Conservation (phyloP, 1,140 invertebrate species). For the Monochamus saltuarius region DNA sequence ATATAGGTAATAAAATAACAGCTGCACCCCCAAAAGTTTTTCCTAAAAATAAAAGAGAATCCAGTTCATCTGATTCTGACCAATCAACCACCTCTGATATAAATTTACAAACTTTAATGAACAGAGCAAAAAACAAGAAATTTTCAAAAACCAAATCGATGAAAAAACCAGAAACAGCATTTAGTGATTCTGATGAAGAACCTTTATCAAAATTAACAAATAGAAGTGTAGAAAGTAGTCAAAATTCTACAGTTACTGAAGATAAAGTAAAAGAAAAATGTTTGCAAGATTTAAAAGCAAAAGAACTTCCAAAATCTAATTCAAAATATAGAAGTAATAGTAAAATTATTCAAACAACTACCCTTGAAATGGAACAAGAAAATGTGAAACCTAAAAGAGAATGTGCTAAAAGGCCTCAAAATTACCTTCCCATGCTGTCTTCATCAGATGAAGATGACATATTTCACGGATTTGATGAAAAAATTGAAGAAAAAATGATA, state of each 20-base stretch:
- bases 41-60: slow-evolving; percentile 16
- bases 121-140: slow-evolving; percentile 33
- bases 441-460: slow-evolving; percentile 56
- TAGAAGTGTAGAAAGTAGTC: slow-evolving; percentile 20
- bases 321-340: neutral
- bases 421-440: slow-evolving; percentile 49
- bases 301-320: slow-evolving; percentile 8
- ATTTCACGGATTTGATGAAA: slow-evolving; percentile 54
- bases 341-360: slow-evolving; percentile 6
- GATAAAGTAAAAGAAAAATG: slow-evolving; percentile 17
- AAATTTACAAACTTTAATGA: slow-evolving; percentile 28
- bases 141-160: slow-evolving; percentile 32
- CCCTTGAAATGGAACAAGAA: neutral
- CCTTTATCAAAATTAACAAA: slow-evolving; percentile 56
- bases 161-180: slow-evolving; percentile 43
- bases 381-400: slow-evolving; percentile 46
- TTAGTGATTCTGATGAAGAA: slow-evolving; percentile 63
- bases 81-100: slow-evolving; percentile 39
- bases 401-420: slow-evolving; percentile 47
- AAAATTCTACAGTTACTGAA: slow-evolving; percentile 11
- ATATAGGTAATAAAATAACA: neutral
- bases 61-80: slow-evolving; percentile 32
- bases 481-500: slow-evolving; percentile 22
- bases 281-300: slow-evolving; percentile 7
- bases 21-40: neutral